Base-by-base conservation (phyloP, 2,113 vertebrate species). In the Puffinus mauretanicus region DNA sequence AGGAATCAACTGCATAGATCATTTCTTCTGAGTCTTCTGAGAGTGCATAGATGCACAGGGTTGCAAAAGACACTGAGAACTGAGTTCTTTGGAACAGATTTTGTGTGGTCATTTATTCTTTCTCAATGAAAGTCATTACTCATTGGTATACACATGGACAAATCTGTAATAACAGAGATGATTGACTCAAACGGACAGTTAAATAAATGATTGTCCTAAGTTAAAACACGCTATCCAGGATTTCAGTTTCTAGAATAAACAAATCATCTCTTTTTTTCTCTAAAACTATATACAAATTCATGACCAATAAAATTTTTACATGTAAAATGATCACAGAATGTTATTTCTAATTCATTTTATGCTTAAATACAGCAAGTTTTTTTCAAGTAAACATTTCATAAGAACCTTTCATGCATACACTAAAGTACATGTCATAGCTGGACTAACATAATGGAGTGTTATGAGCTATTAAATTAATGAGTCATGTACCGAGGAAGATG, bases 391-490 rank as follows among this genome's bases (percentile, higher is more conserved):
- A 93, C 84, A 90, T 94, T 97, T 93, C 75, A 78, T 77, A 89
- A 82, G 70, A 47, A 60, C 52, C 8, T 16, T 96, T 94, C 73
- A 64, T 60, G 58, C 83, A 86, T 86, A 91, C 55, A 94, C 57
- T 92, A 80, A 89, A 94, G 92, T 93, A 77, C 61, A 69, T 90
- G 93, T 95, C 90, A 84, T 93, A 93, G 76, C 76, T 96, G 42
- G 64, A 72, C 78, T 97, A 93, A 94, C 79, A 96, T 88, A 96
- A 97, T 58, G 79, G 82, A 96, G 88, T 90, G 69, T 82, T 97
- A 96, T 65, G 61, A 97, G 94, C 92, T 96, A 95, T 96, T 96
- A 97, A 97, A 97, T 97, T 95, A 97, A 94, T 96, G 93, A 97
- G 72, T 93, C 93, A 54, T 87, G 86, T 82, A 94, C 71, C 93